Evolutionary conservation across 2,113 vertebrate genomes (phyloP).

Genomic region (Candoia aspera): DNA sequence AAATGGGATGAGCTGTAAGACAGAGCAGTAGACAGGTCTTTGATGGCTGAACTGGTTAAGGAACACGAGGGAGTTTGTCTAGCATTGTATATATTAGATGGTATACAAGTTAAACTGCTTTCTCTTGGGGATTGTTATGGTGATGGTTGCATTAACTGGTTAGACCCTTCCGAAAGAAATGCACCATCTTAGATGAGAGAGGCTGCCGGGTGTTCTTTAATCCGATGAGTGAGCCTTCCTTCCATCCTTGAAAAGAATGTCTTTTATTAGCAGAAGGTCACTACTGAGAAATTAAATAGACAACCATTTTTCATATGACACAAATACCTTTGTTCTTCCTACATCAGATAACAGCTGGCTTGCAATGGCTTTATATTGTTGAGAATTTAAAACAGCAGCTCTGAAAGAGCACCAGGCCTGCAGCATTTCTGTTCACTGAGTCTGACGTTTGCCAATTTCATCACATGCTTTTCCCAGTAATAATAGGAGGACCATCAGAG

Average conservation of each 20-base stretch:
- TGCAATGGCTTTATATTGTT: not conserved
- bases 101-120: no score
- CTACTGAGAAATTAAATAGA: not conserved
- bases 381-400: not conserved
- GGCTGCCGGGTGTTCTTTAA: not conserved
- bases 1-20: not conserved
- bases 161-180: not conserved
- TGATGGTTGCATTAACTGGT: not conserved
- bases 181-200: not conserved
- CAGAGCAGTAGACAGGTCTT: not conserved
- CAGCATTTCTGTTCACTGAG: not conserved
- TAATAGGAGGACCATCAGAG: constrained; percentile 8
- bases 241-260: not conserved
- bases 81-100: not conserved
- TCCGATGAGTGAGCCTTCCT: not conserved
- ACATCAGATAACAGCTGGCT: not conserved
- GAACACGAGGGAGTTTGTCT: not conserved
- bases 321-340: not conserved
- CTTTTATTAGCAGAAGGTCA: not conserved
- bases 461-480: not conserved
- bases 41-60: not conserved
- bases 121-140: no score
- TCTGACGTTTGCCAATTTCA: constrained; percentile 10
- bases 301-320: not conserved
- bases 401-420: not conserved